These are phyloP conservation scores for Lithophane semibrunnea DNA, from an alignment of 2,888 invertebrate species.

Conservation along the genomic window DNA sequence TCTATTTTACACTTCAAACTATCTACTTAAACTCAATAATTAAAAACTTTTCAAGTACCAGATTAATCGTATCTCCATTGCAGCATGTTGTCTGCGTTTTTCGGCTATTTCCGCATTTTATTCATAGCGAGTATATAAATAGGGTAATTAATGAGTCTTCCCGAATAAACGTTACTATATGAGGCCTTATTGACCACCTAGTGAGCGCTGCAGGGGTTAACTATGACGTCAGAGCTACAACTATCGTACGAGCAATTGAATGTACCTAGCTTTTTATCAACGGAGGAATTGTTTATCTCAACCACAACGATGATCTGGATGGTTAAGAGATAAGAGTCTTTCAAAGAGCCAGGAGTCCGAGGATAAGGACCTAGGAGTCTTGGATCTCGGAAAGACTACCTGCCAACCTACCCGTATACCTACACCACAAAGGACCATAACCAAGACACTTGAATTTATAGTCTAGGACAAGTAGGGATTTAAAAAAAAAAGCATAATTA, in stretches of 20 bases:
- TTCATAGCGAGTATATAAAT: not conserved
- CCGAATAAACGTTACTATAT: slow-evolving; percentile 7
- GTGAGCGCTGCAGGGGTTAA: slow-evolving; percentile 42
- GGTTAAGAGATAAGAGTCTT: not conserved
- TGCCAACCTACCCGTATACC: too few relatives aligned
- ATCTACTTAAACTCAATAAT: too few relatives aligned
- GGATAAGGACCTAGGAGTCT: too few relatives aligned
- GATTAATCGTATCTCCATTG: not conserved
- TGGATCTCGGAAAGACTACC: too few relatives aligned
- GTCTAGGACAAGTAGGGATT: too few relatives aligned
- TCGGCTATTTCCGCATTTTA: not conserved
- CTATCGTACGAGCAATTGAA: not conserved
- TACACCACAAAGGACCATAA: too few relatives aligned
- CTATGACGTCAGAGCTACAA: slow-evolving; percentile 24
- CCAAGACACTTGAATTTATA: too few relatives aligned
- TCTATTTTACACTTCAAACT: not conserved
- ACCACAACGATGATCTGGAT: not conserved
- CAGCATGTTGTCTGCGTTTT: not conserved
- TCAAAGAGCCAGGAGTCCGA: too few relatives aligned
- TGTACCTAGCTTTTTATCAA: too few relatives aligned
- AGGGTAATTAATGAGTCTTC: not conserved
- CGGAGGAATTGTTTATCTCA: too few relatives aligned
- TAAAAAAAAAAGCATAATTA: too few relatives aligned
- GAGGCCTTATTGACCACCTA: slow-evolving; percentile 26
- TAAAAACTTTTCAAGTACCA: not conserved